These are phyloP conservation scores for Dromaius novaehollandiae DNA, from an alignment of 2,113 vertebrate species.

Conservation along the genomic window DNA sequence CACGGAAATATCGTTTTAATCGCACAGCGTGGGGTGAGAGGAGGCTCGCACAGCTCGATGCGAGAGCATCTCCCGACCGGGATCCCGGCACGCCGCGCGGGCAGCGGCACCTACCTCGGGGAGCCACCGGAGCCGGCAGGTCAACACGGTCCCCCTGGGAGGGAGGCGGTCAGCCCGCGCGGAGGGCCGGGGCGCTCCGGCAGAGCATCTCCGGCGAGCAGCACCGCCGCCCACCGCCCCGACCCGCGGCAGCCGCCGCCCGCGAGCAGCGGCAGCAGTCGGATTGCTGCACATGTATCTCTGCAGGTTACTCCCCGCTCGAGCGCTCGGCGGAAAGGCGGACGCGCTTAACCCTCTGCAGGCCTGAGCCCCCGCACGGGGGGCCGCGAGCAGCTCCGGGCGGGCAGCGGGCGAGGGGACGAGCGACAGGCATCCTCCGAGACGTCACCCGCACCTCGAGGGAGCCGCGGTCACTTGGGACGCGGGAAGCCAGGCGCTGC, in stretches of 20 bases:
- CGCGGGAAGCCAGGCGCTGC: not conserved
- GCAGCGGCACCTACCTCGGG: slow-evolving; percentile 49
- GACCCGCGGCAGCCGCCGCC: slow-evolving; percentile 44
- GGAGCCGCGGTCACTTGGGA: slow-evolving; percentile 34
- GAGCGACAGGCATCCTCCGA: slow-evolving; percentile 19
- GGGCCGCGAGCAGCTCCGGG: not conserved
- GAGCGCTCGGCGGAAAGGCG: slow-evolving; percentile 22
- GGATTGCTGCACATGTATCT: slow-evolving; percentile 65
- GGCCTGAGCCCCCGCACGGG: not conserved
- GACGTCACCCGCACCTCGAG: slow-evolving; percentile 24
- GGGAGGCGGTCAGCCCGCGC: slow-evolving; percentile 28
- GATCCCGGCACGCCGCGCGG: not conserved
- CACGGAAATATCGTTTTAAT: not conserved
- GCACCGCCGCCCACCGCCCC: not conserved
- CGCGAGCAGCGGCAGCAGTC: slow-evolving; percentile 36
- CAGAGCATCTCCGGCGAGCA: slow-evolving; percentile 36
- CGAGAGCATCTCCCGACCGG: not conserved
- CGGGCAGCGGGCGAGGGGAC: not conserved
- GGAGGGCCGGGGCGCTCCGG: not conserved
- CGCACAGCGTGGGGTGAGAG: not conserved
- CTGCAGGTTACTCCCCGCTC: slow-evolving; percentile 66
- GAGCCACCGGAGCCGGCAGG: not conserved
- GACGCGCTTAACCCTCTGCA: slow-evolving; percentile 62
- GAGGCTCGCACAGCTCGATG: not conserved
- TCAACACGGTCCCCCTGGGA: slow-evolving; percentile 27